A percentile compares a stretch with the other conserved stretches of the same genome.
These are phyloP conservation scores for Saccostrea cuccullata DNA, from an alignment of 1,140 invertebrate species.

Conservation along the genomic window DNA sequence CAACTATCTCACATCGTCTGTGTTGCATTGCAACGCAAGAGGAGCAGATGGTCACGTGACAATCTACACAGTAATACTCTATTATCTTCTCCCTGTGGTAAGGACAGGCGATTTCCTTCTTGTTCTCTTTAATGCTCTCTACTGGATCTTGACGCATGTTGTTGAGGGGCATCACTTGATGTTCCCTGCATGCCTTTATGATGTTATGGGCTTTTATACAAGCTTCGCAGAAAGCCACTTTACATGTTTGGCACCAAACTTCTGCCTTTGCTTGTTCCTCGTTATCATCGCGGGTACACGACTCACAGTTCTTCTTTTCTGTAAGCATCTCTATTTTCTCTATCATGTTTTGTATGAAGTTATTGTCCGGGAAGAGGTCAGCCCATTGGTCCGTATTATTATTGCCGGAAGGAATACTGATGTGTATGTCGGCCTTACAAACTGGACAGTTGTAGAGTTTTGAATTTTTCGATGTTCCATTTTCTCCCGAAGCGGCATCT, in stretches of 20 bases:
- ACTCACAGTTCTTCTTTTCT: constrained; percentile 60
- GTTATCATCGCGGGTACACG: constrained; percentile 56
- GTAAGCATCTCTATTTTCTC: constrained; percentile 65
- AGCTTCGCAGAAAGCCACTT: constrained; percentile 62
- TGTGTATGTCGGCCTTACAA: constrained; percentile 57
- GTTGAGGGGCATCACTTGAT: constrained; percentile 59
- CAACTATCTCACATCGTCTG: constrained; percentile 65
- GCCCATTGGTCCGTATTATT: constrained; percentile 58
- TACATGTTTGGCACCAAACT: constrained; percentile 65
- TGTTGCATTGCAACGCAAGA: constrained; percentile 64
- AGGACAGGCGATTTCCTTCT: constrained; percentile 63
- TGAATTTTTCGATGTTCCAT: constrained; percentile 19
- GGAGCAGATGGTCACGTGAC: constrained; percentile 60
- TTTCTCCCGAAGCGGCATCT: constrained; percentile 20
- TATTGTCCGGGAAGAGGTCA: constrained; percentile 67
- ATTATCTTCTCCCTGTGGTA: constrained; percentile 63
- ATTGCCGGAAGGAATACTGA: constrained; percentile 54
- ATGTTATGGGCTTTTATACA: constrained; percentile 66
- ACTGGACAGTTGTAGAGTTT: constrained; percentile 72
- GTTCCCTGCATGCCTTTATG: constrained; percentile 65
- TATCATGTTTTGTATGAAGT: constrained; percentile 64
- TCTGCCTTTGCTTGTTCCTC: constrained; percentile 55
- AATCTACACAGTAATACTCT: constrained; percentile 67
- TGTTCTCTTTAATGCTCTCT: constrained; percentile 55
- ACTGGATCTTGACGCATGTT: constrained; percentile 63